Evolutionary conservation across 2,888 invertebrate genomes (phyloP).

Genomic region (Ashinkailepas kermadecensis): DNA sequence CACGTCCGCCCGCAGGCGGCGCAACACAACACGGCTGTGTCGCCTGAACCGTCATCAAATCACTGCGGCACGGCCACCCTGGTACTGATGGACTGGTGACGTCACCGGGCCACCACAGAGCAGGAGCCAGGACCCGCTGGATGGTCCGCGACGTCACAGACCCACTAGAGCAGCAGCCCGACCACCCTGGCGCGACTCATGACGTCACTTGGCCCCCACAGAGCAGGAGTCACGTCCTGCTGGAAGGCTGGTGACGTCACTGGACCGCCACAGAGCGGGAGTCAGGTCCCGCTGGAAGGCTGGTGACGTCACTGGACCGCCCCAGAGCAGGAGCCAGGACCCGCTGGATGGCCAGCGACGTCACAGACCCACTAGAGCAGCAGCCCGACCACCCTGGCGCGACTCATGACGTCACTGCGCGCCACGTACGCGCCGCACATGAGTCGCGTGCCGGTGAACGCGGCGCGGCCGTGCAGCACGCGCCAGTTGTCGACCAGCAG

Average conservation of each 20-base stretch:
- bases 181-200: slow-evolving; percentile 50
- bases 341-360: slow-evolving; percentile 42
- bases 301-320: slow-evolving; percentile 59
- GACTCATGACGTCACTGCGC: slow-evolving; percentile 59
- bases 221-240: slow-evolving; percentile 55
- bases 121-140: no score
- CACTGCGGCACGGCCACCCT: no score
- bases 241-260: no score
- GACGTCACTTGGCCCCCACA: slow-evolving; percentile 62
- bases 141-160: no score
- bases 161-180: slow-evolving; percentile 32
- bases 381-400: slow-evolving; percentile 44
- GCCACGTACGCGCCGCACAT: slow-evolving; percentile 65
- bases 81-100: no score
- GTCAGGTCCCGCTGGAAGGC: slow-evolving; percentile 49
- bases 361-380: slow-evolving; percentile 24
- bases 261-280: slow-evolving; percentile 59
- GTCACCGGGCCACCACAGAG: no score
- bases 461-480: slow-evolving; percentile 62
- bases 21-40: no score
- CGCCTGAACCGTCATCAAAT: no score
- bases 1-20: no score
- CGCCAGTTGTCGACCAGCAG: slow-evolving; percentile 72
- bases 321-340: slow-evolving; percentile 56
- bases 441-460: slow-evolving; percentile 58